Evolutionary conservation across 1,140 invertebrate species (phyloP).

Genomic region (Paramacrobiotus metropolitanus): DNA sequence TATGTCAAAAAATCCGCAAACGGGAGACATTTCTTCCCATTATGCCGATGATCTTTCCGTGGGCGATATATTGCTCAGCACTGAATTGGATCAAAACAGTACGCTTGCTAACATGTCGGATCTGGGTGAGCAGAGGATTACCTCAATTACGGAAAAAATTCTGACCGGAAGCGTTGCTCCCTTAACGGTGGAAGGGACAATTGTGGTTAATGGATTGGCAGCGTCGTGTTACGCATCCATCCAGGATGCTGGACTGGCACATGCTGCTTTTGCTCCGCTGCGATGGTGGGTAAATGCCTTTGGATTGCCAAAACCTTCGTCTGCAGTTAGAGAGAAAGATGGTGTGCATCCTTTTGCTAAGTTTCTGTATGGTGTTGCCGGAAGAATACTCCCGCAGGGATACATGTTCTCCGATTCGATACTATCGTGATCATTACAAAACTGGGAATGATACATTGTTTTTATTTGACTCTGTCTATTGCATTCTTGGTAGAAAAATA

Average conservation of each 20-base stretch:
- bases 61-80: slow-evolving; percentile 19
- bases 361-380: too few relatives aligned
- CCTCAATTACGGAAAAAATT: slow-evolving; percentile 30
- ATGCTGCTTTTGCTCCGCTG: slow-evolving; percentile 53
- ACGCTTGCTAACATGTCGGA: background rate
- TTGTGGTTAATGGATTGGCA: slow-evolving; percentile 67
- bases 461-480: too few relatives aligned
- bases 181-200: slow-evolving; percentile 55
- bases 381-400: too few relatives aligned
- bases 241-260: slow-evolving; percentile 54
- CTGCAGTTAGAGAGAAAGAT: too few relatives aligned
- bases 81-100: background rate
- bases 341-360: background rate
- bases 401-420: too few relatives aligned
- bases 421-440: too few relatives aligned
- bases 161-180: slow-evolving; percentile 62
- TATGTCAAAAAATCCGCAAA: slow-evolving; percentile 12
- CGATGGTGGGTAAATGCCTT: slow-evolving; percentile 19
- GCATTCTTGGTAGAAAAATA: too few relatives aligned
- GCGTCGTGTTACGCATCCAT: slow-evolving; percentile 84
- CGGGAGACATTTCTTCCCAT: slow-evolving; percentile 7
- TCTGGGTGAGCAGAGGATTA: slow-evolving; percentile 31
- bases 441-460: too few relatives aligned
- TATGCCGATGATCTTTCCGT: slow-evolving; percentile 23
- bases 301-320: too few relatives aligned